phyloP scores from a whole-genome alignment of 1,140 invertebrate genomes.

The Drosophila varians region DNA sequence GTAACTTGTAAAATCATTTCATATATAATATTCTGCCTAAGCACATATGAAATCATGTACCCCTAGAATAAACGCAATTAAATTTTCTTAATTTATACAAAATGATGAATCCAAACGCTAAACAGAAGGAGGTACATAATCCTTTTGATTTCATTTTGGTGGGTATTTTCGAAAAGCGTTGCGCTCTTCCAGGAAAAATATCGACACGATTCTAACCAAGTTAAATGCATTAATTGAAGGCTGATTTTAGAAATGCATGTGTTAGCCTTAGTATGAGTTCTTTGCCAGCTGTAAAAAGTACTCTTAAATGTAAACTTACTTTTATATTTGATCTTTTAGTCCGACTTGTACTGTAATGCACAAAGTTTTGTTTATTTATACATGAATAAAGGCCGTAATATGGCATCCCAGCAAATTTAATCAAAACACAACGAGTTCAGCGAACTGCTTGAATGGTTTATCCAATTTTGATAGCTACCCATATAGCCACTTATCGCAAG shows the following conservation, averaged over 20 bases:
- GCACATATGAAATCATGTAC: constrained; percentile 65
- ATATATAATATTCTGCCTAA: constrained; percentile 63
- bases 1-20: constrained; percentile 67
- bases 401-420: constrained; percentile 12
- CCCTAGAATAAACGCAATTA: constrained; percentile 69
- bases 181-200: not conserved
- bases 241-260: constrained; percentile 60
- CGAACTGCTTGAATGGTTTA: constrained; percentile 7
- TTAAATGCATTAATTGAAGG: constrained; percentile 49
- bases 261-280: constrained; percentile 51
- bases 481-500: not conserved
- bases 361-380: constrained; percentile 5
- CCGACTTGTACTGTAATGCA: constrained; percentile 11
- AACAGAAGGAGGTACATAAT: not conserved
- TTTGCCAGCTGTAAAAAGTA: constrained; percentile 17
- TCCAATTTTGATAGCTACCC: not conserved
- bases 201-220: constrained; percentile 4
- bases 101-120: not conserved
- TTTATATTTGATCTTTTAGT: not conserved
- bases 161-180: constrained; percentile 32
- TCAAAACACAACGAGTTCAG: constrained; percentile 15
- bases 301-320: constrained; percentile 1
- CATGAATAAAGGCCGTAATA: not conserved
- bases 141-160: constrained; percentile 31
- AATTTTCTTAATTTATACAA: constrained; percentile 71